Base-by-base conservation (phyloP, 2,113 vertebrate genomes). In the Stigmatopora argus region DNA sequence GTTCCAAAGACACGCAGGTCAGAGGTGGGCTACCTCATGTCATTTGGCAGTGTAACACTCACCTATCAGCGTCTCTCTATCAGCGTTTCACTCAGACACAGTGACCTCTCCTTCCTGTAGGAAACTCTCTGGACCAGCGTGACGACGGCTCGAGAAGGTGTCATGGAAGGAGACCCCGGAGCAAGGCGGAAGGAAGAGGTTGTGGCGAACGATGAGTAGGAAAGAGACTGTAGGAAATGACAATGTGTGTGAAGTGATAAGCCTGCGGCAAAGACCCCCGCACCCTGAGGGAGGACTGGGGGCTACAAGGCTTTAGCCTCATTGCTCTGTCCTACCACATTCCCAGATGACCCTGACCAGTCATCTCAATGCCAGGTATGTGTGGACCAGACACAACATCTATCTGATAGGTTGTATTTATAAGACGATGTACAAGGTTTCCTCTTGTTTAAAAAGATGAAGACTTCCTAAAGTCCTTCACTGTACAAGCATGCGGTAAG, bases 1-100 rank as follows among this genome's bases (percentile, higher is more conserved):
- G 74, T 87, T 74, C 81, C 73, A 82, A 83, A 81, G 82, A 88
- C 70, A 83, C 74, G 60, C 38, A 26, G 78, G 74, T 83, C 78
- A 86, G 67, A 51, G 73, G 83, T 84, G 78, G 84, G 87, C 88
- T 91, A 90, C 75, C 86, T 89, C 72, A 67, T 90, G 88, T 90
- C 87, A 90, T 55, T 77, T 71, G 69, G 65, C 73, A 72, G 77
- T 62, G 74, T 73, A 81, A 65, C 78, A 83, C 84, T 86, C 84
- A 48, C 69, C 74, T 91, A 91, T 91, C 90, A 45, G 60, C 67
- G 66, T 69, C 21, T 68, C 45, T 78, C 73, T 86, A 86, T 87
- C 82, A 86, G 84, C 71, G 69, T 60, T 73, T 67, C 76, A 73
- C 83, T 77, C 75, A 12, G 74, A 56, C 89, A 88, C 87, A 87